Base-by-base conservation (phyloP, 2,113 vertebrate genomes). In the Protobothrops mucrosquamatus region DNA sequence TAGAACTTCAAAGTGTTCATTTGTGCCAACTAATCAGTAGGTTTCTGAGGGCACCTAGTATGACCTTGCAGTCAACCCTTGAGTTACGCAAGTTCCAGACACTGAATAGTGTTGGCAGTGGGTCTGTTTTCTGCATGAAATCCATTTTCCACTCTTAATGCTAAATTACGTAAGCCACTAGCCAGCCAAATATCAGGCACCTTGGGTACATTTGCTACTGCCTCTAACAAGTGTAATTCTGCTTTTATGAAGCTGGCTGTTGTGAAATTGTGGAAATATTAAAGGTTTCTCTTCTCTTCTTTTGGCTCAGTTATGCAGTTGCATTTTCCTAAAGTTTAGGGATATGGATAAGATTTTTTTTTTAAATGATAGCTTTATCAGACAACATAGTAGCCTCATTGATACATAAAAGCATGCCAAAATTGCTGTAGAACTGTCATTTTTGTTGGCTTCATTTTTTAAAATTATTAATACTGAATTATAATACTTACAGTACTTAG, bases 61-160 rank as follows among this genome's bases (percentile, higher is more conserved):
- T 88, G 95, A 94, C 95, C 94, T 93, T 91, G 90, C 0, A 0
- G 95, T 94, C 93, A 96, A 88, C 96, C 85, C 6, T 0, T 39
- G 2, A 0, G 0, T 92, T 69, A 0, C 92, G 87, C 92, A 81
- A 87, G 92, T 94, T 92, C 94, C 94, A 95, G 93, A 93, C 93
- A 96, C 87, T 91, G 92, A 87, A 1, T 56, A 92, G 43, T 92
- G 88, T 34, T 87, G 56, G 69, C 46, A 92, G 89, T 92, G 90
- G 18, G 85, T 26, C 85, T 90, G 91, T 92, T 95, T 95, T 91
- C 91, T 94, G 93, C 57, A 39, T 92, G 92, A 95, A 96, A 94
- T 93, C 87, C 0, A 22, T 57, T 93, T 61, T 89, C 48, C 2
- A 1, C 51, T 64, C 64, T 95, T 88, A 57, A 4, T 2, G 90